Evolutionary conservation across 2,113 vertebrate genomes (phyloP).

Genomic region (Genyomyrus donnyi): DNA sequence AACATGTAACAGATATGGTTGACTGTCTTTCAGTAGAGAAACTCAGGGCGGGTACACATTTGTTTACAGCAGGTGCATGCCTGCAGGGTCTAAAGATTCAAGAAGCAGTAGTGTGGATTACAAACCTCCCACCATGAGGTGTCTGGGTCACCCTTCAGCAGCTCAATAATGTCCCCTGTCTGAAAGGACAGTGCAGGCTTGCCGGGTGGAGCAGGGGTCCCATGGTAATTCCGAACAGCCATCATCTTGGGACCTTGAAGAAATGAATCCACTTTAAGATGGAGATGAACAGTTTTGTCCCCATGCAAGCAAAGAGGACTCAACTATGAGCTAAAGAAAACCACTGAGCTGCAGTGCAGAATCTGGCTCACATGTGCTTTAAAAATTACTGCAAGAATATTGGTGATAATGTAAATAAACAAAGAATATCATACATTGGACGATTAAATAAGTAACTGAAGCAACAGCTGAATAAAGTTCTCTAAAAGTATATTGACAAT

Average conservation of each 20-base stretch:
- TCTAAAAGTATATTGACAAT: no score
- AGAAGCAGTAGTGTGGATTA: not conserved
- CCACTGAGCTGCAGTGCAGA: constrained; percentile 75
- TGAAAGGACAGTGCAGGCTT: constrained; percentile 80
- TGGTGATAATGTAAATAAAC: no score
- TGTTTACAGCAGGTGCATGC: not conserved
- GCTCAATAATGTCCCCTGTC: constrained; percentile 83
- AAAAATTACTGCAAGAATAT: no score
- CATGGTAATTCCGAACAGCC: constrained; percentile 84
- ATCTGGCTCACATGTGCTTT: no score
- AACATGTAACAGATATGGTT: not conserved
- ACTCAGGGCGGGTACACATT: not conserved
- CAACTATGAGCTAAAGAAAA: constrained; percentile 91
- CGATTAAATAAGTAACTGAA: no score
- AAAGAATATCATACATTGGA: no score
- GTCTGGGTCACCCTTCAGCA: constrained; percentile 86
- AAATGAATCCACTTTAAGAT: not conserved
- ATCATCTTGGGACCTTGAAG: constrained; percentile 89
- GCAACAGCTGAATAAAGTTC: no score
- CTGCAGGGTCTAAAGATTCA: not conserved
- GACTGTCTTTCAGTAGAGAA: not conserved
- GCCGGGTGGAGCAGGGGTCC: constrained; percentile 72
- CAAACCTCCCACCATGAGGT: constrained; percentile 90
- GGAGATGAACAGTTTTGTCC: not conserved
- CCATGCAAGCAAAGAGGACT: constrained; percentile 86